Base-by-base conservation (phyloP, 1,140 invertebrate species). In the Drosophila santomea region DNA sequence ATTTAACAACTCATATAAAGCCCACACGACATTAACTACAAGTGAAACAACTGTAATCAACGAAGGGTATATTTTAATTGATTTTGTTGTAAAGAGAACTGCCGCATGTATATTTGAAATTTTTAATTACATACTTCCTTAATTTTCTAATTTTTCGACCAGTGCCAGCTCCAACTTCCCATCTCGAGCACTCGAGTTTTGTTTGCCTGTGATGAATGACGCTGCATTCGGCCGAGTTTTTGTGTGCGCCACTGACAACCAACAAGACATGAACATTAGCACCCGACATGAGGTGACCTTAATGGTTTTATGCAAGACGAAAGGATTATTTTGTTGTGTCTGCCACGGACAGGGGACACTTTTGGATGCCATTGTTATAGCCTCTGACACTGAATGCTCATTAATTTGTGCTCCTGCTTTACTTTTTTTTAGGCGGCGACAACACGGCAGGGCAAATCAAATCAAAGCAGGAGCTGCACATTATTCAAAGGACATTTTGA, bases 201-300 rank as follows among this genome's bases (percentile, higher is more conserved):
- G 79, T 73, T 69, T 83, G 74, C 56, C 64, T 85, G 79, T 86
- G 83, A 86, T 86, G 83, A 86, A 86, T 89, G 83, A 89, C 80
- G 67, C 75, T 86, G 83, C 83, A 89, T 76, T 86, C 74, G 84
- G 71, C 55, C 52, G 84, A 77, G 83, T 73, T 88, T 88, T 86
- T 86, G 83, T 69, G 54, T 68, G 54, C 69, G 51, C 56, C 56
- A 50, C 58, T 69, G 77, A 88, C 80, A 88, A 88, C 77, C 81
- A 89, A 86, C 83, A 89, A 82, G 84, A 89, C 83, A 86, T 57
- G 67, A 79, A 89, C 83, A 86, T 86, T 89, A 88, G 82, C 67
- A 76, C 62, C 74, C 72, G 63, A 80, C 63, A 62, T 74, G 71
- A 85, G 85, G 79, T 85, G 82, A 85, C 83, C 83, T 71, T 88